Evolutionary conservation across 2,797 vertebrate genomes (phyloP).

Genomic region (Taeniopygia guttata): DNA sequence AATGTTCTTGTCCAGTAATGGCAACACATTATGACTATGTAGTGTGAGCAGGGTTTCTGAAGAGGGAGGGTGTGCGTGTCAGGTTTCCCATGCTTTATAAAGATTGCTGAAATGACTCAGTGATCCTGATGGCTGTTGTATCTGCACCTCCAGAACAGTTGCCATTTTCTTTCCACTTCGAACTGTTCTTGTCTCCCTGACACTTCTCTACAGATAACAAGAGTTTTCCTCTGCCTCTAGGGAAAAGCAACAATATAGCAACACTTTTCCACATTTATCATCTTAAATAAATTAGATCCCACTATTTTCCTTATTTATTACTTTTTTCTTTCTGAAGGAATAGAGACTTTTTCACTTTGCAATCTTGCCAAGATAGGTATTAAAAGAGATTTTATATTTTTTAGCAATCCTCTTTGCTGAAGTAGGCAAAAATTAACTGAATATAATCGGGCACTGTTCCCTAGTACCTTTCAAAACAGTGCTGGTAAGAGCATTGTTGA

Average conservation of each 20-base stretch:
- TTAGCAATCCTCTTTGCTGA: neutral
- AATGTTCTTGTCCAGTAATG: neutral
- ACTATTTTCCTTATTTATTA: neutral
- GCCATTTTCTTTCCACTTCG: neutral
- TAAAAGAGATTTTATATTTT: neutral
- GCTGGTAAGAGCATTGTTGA: neutral
- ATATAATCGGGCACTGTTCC: neutral
- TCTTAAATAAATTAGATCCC: neutral
- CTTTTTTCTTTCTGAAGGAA: neutral
- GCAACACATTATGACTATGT: neutral
- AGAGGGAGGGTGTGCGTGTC: neutral
- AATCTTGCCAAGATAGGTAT: neutral
- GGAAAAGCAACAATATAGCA: neutral
- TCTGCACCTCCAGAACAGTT: neutral
- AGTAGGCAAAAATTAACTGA: neutral
- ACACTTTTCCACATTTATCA: neutral
- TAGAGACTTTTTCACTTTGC: neutral
- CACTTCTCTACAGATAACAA: neutral
- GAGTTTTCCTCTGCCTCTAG: neutral
- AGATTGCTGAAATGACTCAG: neutral
- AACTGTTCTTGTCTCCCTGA: neutral
- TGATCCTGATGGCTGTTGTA: neutral
- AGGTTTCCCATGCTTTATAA: neutral
- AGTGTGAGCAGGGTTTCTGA: neutral
- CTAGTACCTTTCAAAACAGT: neutral